phyloP scores from a whole-genome alignment of 2,888 invertebrate genomes.

The Congeria kusceri region DNA sequence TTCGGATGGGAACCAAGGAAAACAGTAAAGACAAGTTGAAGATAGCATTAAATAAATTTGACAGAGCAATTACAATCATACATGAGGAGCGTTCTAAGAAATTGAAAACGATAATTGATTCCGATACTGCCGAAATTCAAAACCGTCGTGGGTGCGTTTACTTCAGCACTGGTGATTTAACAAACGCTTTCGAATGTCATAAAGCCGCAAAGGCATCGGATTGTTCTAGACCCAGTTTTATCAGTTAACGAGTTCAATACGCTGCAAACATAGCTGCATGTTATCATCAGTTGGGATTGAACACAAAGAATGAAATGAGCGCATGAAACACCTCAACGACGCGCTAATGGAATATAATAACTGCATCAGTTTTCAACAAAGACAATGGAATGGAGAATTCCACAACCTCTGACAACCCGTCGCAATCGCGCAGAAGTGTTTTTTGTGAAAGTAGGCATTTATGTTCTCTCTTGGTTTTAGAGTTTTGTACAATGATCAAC shows the following conservation, averaged over 20 bases:
- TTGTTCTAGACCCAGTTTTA: constrained; percentile 4
- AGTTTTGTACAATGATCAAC: constrained; percentile 16
- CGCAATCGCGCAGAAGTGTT: too few relatives aligned
- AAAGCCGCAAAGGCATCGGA: constrained; percentile 5
- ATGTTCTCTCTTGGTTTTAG: constrained; percentile 26
- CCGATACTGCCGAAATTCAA: constrained; percentile 1
- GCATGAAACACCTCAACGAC: constrained; percentile 8
- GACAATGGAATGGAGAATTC: too few relatives aligned
- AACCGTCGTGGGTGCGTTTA: constrained; percentile 34
- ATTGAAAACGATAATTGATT: too few relatives aligned
- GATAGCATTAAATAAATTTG: too few relatives aligned
- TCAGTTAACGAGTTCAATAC: constrained; percentile 25
- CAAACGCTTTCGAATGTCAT: constrained; percentile 19
- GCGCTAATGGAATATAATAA: constrained; percentile 16
- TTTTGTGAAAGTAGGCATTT: too few relatives aligned
- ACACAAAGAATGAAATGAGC: constrained; percentile 1
- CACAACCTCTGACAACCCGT: too few relatives aligned
- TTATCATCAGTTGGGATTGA: constrained; percentile 30
- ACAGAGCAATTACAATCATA: too few relatives aligned
- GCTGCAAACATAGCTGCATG: constrained; percentile 40
- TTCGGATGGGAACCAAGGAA: too few relatives aligned
- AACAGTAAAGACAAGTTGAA: too few relatives aligned
- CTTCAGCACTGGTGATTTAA: constrained; percentile 17
- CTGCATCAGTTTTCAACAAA: too few relatives aligned
- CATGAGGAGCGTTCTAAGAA: too few relatives aligned